Evolutionary conservation across 2,113 vertebrate genomes (phyloP).

Genomic region (Megatriorchis doriae): DNA sequence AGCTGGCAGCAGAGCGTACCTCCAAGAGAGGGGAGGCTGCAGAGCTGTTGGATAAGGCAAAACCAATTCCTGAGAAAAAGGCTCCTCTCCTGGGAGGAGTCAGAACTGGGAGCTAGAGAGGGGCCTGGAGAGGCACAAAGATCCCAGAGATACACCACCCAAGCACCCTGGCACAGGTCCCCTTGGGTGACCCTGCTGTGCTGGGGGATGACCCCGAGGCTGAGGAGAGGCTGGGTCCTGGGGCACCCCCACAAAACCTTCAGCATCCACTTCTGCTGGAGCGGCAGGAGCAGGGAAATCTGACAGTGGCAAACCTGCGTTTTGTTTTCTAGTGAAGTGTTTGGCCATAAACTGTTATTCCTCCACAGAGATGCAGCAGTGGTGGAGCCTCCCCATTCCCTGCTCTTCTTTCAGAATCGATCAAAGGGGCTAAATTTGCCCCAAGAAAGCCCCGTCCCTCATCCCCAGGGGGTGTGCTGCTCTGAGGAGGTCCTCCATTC

Average conservation of each 20-base stretch:
- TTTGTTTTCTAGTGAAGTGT: neutral
- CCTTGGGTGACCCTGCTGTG: neutral
- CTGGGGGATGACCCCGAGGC: too few relatives aligned
- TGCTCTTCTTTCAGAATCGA: neutral
- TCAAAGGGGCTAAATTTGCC: neutral
- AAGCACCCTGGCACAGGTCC: fast-evolving
- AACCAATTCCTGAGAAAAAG: neutral
- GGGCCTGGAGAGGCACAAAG: neutral
- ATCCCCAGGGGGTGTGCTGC: neutral
- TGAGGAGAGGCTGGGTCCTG: too few relatives aligned
- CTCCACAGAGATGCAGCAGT: neutral
- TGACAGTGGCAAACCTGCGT: fast-evolving
- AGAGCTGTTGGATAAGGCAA: neutral
- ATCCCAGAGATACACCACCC: fast-evolving
- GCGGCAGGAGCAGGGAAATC: neutral
- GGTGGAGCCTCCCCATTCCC: neutral
- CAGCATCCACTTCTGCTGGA: neutral
- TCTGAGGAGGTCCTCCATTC: neutral
- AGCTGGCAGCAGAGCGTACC: neutral
- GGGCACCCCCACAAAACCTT: neutral
- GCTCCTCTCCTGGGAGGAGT: neutral
- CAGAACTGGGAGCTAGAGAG: neutral
- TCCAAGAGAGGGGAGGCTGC: neutral
- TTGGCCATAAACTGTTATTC: neutral
- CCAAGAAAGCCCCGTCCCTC: fast-evolving